Percentiles rank a stretch among this genome's conserved stretches.
Evolutionary conservation across 2,888 invertebrate species (phyloP).

Genomic region (Xylota segnis): DNA sequence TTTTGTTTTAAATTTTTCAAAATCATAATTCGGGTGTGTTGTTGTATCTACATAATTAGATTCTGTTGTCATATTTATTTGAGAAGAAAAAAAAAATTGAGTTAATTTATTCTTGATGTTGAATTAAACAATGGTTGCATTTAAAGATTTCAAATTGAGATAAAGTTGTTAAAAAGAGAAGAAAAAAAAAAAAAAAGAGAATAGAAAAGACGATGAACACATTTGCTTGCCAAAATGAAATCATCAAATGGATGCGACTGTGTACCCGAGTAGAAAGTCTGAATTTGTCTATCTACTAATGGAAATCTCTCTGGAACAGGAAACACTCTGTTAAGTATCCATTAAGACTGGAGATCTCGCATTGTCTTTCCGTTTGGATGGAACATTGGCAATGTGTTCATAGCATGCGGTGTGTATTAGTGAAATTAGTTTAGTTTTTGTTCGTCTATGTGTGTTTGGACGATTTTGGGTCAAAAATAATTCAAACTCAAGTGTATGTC

Average conservation of each 20-base stretch:
- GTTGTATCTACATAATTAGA: constrained; percentile 33
- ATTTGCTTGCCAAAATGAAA: constrained; percentile 63
- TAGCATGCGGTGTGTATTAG: constrained; percentile 12
- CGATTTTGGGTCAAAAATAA: neutral
- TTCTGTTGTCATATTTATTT: constrained; percentile 51
- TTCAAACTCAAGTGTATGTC: neutral
- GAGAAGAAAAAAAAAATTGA: constrained; percentile 33
- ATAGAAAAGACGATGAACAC: neutral
- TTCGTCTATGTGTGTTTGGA: neutral
- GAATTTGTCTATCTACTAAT: constrained; percentile 57
- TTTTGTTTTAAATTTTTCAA: neutral
- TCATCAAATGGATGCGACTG: constrained; percentile 56
- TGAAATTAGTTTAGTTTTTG: constrained; percentile 12
- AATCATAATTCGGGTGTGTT: constrained; percentile 12
- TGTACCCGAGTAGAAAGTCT: constrained; percentile 57
- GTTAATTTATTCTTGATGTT: constrained; percentile 27
- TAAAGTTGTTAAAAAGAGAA: neutral
- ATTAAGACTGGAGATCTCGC: constrained; percentile 56
- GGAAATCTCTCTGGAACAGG: constrained; percentile 65
- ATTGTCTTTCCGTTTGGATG: constrained; percentile 50
- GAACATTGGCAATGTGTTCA: constrained; percentile 46
- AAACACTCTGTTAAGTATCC: constrained; percentile 67
- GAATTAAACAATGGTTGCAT: constrained; percentile 38
- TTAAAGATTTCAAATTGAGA: constrained; percentile 33
- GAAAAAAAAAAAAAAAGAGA: constrained; percentile 5